Conservation (phyloP, 2,113 vertebrate genomes). For the Calonectris borealis region DNA sequence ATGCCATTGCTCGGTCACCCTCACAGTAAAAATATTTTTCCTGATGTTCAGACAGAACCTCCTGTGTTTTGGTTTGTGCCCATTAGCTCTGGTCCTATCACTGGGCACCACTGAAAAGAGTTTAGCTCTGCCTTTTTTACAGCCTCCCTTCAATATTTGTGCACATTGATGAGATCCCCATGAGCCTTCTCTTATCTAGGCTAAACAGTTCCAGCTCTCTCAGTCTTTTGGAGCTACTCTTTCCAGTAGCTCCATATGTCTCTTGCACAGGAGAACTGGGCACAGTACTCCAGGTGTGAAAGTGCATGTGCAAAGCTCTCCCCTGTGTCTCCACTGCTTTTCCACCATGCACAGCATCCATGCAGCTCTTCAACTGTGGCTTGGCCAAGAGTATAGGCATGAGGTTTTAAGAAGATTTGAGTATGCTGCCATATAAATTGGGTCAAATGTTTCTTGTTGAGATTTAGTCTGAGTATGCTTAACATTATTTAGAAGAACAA, state of each 20-base stretch:
- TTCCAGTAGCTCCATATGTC: neutral
- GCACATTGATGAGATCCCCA: neutral
- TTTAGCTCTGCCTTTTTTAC: neutral
- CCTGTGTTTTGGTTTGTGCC: neutral
- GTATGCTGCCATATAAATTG: neutral
- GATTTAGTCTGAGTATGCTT: neutral
- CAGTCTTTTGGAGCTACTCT: neutral
- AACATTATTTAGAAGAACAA: neutral
- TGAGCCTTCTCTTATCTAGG: neutral
- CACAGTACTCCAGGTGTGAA: neutral
- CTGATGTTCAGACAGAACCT: neutral
- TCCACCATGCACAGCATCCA: neutral
- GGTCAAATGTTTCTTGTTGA: neutral
- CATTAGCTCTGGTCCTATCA: neutral
- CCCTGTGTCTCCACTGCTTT: neutral
- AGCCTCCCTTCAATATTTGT: neutral
- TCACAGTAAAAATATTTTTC: neutral
- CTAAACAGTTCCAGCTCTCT: neutral
- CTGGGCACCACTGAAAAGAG: neutral
- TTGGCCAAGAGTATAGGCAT: neutral
- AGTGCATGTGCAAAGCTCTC: neutral
- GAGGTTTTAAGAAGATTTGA: neutral
- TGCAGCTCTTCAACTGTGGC: neutral
- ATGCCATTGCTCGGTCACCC: neutral
- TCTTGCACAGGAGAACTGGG: neutral